Conservation (phyloP, 2,888 invertebrate genomes). For the Volucella inanis region DNA sequence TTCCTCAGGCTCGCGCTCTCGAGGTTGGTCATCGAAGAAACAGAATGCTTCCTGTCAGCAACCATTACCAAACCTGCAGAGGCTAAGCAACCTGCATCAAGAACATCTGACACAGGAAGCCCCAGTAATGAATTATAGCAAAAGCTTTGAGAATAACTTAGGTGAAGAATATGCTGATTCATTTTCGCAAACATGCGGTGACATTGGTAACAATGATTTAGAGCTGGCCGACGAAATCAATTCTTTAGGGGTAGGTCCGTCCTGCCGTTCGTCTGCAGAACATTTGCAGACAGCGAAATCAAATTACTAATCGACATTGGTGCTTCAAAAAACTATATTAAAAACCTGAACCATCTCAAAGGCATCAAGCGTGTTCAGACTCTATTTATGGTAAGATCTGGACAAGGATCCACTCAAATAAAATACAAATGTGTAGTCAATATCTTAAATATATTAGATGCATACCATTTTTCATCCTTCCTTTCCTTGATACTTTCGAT, state of each 20-base stretch:
- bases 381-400: slow-evolving; percentile 39
- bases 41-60: too few relatives aligned
- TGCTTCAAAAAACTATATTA: slow-evolving; percentile 47
- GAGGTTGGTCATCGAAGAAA: too few relatives aligned
- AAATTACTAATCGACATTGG: slow-evolving; percentile 55
- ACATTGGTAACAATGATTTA: not conserved
- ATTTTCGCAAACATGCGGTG: too few relatives aligned
- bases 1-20: too few relatives aligned
- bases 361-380: slow-evolving; percentile 7
- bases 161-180: not conserved
- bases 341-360: slow-evolving; percentile 15
- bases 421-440: slow-evolving; percentile 34
- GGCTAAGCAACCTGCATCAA: too few relatives aligned
- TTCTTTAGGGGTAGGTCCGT: slow-evolving; percentile 54
- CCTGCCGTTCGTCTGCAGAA: slow-evolving; percentile 18
- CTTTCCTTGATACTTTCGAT: slow-evolving; percentile 37
- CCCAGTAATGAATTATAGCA: not conserved
- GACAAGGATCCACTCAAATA: slow-evolving; percentile 31
- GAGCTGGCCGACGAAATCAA: slow-evolving; percentile 30
- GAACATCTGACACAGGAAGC: too few relatives aligned
- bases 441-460: too few relatives aligned
- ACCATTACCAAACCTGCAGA: too few relatives aligned
- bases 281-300: slow-evolving; percentile 22
- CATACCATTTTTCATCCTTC: slow-evolving; percentile 54
- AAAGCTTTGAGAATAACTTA: not conserved